These are phyloP conservation scores for Branchipolynoe longqiensis DNA, from an alignment of 2,888 invertebrate genomes.

Conservation along the genomic window DNA sequence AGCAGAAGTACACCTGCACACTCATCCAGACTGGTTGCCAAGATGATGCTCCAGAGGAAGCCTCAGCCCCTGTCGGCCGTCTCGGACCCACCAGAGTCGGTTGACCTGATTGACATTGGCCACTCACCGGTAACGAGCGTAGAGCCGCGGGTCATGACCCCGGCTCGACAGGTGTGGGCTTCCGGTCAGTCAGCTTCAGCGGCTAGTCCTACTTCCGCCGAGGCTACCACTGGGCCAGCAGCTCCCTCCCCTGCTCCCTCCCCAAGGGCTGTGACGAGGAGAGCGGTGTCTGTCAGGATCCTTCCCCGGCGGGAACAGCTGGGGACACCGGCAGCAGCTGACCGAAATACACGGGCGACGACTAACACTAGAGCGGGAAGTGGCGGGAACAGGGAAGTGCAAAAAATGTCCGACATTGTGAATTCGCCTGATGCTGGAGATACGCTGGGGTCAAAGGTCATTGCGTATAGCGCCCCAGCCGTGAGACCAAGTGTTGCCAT, in stretches of 20 bases:
- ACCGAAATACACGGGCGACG: too few species aligned
- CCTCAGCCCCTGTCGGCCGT: too few species aligned
- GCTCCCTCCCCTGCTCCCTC: not conserved
- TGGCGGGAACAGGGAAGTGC: too few species aligned
- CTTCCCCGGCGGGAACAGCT: conserved; percentile 2
- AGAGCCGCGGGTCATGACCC: conserved; percentile 6
- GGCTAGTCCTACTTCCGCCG: too few species aligned
- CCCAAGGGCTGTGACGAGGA: not conserved
- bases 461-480: too few species aligned
- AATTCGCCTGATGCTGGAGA: too few species aligned
- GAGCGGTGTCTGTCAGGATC: not conserved
- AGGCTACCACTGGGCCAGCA: not conserved
- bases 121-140: not conserved
- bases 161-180: conserved; percentile 15
- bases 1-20: not conserved
- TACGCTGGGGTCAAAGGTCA: too few species aligned
- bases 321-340: not conserved
- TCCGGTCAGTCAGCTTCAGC: not conserved
- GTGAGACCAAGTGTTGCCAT: too few species aligned
- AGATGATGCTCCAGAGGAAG: not conserved
- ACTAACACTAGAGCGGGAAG: too few species aligned
- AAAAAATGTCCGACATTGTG: too few species aligned
- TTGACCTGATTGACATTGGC: conserved; percentile 5
- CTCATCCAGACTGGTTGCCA: not conserved
- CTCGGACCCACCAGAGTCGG: too few species aligned